These are phyloP conservation scores for Narcine bancroftii DNA, from an alignment of 2,113 vertebrate genomes.

Conservation along the genomic window DNA sequence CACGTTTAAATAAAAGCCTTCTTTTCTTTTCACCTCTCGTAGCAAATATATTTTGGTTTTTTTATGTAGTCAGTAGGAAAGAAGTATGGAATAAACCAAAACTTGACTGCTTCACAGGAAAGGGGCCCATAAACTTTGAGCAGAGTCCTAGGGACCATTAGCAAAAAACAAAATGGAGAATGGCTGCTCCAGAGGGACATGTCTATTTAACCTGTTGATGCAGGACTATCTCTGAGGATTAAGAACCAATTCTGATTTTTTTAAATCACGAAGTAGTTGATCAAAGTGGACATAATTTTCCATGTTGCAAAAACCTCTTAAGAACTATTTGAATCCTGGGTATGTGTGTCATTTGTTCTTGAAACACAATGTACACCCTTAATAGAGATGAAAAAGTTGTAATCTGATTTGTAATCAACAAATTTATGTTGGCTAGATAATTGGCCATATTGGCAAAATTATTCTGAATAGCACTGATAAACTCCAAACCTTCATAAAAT, in stretches of 20 bases:
- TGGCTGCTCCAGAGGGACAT: not conserved
- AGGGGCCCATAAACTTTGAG: no score
- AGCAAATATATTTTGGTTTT: no score
- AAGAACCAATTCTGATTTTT: not conserved
- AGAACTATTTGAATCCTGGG: not conserved
- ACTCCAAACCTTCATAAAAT: no score
- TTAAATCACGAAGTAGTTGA: no score
- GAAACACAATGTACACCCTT: not conserved
- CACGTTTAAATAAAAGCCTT: no score
- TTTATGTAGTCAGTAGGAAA: no score
- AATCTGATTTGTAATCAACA: not conserved
- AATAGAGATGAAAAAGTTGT: not conserved
- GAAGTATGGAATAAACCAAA: no score
- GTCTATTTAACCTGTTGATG: not conserved
- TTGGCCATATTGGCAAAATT: not conserved
- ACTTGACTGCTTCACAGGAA: no score
- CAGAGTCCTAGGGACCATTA: no score
- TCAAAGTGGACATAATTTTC: not conserved
- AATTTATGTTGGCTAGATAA: not conserved
- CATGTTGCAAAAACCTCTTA: not conserved
- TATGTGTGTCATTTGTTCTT: not conserved
- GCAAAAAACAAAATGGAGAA: no score
- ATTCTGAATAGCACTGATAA: not conserved
- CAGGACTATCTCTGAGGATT: not conserved
- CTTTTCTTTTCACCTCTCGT: no score